Conservation (phyloP, 1,140 invertebrate genomes). For the Cotesia glomerata region DNA sequence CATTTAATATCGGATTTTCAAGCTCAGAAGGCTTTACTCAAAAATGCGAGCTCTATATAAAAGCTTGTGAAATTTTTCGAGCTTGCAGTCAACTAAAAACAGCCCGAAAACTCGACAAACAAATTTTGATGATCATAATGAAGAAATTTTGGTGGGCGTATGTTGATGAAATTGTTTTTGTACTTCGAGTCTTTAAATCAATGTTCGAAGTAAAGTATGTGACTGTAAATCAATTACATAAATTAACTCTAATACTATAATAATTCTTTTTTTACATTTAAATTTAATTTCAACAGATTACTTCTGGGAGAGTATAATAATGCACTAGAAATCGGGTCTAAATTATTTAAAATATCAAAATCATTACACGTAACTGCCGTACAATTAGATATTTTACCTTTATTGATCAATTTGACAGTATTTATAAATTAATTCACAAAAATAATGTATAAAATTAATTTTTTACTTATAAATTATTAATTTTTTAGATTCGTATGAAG, state of each 20-base stretch:
- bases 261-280: not conserved
- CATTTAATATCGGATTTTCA: conserved; percentile 34
- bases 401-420: conserved; percentile 41
- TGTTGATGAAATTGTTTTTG: conserved; percentile 30
- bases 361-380: conserved; percentile 25
- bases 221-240: not conserved
- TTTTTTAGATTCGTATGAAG: conserved; percentile 39
- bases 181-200: conserved; percentile 31
- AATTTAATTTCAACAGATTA: conserved; percentile 20
- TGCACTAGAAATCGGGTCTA: conserved; percentile 33
- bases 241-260: conserved; percentile 1
- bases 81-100: not conserved
- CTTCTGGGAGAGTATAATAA: conserved; percentile 36
- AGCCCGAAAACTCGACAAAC: conserved; percentile 31
- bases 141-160: conserved; percentile 29
- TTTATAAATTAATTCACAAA: not conserved
- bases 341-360: conserved; percentile 33
- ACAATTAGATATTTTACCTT: conserved; percentile 35
- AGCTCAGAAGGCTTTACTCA: conserved; percentile 27
- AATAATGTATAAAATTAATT: too few species aligned
- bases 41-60: conserved; percentile 36
- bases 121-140: conserved; percentile 26
- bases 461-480: too few species aligned
- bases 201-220: conserved; percentile 41
- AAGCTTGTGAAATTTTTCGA: conserved; percentile 28